Evolutionary conservation across 2,113 vertebrate species (phyloP).

Genomic region (Baryphthengus martii): DNA sequence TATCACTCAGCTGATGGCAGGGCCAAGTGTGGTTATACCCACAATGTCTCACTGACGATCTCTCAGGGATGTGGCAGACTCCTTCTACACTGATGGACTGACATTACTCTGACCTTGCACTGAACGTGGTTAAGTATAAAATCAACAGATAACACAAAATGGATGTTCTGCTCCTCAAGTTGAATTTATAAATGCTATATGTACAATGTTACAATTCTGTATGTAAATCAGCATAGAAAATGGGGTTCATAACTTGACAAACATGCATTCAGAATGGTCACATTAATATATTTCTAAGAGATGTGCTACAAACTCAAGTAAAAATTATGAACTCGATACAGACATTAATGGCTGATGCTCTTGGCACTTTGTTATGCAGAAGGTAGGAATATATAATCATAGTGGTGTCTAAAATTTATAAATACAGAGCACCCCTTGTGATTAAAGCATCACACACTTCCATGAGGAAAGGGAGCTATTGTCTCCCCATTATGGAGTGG

Average conservation of each 20-base stretch:
- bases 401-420: slow-evolving; percentile 29
- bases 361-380: not conserved
- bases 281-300: not conserved
- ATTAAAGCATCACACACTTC: slow-evolving; percentile 39
- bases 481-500: not conserved
- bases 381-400: not conserved
- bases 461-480: slow-evolving; percentile 18
- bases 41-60: not conserved
- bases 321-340: not conserved
- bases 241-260: not conserved
- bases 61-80: not conserved
- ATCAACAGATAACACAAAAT: not conserved
- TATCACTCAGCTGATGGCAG: not conserved
- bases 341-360: not conserved
- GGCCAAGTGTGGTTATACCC: not conserved
- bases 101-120: not conserved
- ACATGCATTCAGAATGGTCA: not conserved
- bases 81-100: not conserved
- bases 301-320: not conserved
- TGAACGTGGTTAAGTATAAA: not conserved
- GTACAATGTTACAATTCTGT: not conserved
- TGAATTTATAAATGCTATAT: not conserved
- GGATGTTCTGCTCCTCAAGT: not conserved
- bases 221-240: not conserved
- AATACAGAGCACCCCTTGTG: slow-evolving; percentile 19